A percentile compares a stretch with the other conserved stretches of the same genome.
These are phyloP conservation scores for Siniperca knerii DNA, from an alignment of 2,113 vertebrate genomes.

Conservation along the genomic window DNA sequence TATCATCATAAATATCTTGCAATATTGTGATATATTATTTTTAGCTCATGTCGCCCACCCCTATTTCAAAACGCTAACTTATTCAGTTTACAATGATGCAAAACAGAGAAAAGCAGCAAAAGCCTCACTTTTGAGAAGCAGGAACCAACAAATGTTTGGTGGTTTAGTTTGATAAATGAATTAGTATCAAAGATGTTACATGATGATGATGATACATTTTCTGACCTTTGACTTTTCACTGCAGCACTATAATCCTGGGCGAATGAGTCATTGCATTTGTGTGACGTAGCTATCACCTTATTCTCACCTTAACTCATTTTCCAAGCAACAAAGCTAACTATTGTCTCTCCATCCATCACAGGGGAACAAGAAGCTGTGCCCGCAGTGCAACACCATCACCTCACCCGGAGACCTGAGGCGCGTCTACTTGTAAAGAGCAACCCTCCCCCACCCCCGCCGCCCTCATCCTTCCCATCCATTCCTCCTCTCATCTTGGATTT, in stretches of 20 bases:
- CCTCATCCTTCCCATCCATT: conserved; percentile 42
- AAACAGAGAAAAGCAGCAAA: not conserved
- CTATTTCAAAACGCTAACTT: too few relatives aligned
- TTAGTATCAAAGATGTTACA: too few relatives aligned
- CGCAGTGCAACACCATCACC: conserved; percentile 99
- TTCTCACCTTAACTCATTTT: not conserved
- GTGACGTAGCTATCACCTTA: not conserved
- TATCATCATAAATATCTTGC: too few relatives aligned
- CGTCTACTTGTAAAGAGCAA: conserved; percentile 96
- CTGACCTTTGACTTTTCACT: not conserved
- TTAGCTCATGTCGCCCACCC: too few relatives aligned
- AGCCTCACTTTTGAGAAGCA: not conserved
- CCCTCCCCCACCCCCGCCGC: not conserved
- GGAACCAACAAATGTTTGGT: not conserved
- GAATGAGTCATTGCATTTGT: not conserved
- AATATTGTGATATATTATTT: too few relatives aligned
- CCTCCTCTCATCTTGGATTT: conserved; percentile 57
- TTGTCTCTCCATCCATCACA: conserved; percentile 72
- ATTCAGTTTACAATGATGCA: not conserved
- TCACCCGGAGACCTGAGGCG: conserved; percentile 97
- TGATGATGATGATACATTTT: too few relatives aligned
- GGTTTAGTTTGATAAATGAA: not conserved
- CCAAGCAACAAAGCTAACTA: not conserved
- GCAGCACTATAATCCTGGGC: not conserved
- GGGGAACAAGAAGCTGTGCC: conserved; percentile 99